phyloP scores from a whole-genome alignment of 1,140 invertebrate genomes.

The Papilio glaucus region DNA sequence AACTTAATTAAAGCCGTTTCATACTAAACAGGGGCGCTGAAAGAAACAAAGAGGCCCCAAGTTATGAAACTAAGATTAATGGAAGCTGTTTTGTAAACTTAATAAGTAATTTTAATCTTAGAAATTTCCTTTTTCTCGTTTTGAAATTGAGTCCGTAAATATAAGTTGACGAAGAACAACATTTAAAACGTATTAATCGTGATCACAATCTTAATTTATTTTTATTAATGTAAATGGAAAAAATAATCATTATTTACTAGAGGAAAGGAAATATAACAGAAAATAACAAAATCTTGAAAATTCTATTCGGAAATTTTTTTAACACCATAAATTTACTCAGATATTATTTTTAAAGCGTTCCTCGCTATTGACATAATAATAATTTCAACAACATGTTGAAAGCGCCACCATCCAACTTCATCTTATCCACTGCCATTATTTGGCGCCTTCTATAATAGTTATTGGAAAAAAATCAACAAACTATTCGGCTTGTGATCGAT shows the following conservation, averaged over 20 bases:
- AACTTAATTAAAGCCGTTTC: constrained; percentile 75
- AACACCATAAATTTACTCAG: too few species aligned
- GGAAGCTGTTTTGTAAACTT: constrained; percentile 66
- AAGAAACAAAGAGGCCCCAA: constrained; percentile 64
- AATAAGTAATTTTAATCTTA: constrained; percentile 50
- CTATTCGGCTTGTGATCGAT: too few species aligned
- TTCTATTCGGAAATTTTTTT: not conserved
- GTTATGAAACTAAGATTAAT: constrained; percentile 77
- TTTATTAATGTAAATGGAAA: not conserved
- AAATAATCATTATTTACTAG: not conserved
- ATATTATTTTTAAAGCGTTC: too few species aligned
- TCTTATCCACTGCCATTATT: too few species aligned
- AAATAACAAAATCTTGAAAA: not conserved
- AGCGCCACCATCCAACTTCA: too few species aligned
- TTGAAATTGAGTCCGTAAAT: constrained; percentile 27
- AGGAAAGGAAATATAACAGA: not conserved
- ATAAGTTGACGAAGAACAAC: not conserved
- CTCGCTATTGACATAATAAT: too few species aligned
- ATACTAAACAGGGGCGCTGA: constrained; percentile 51
- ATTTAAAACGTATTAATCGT: constrained; percentile 12
- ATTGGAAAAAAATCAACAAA: too few species aligned
- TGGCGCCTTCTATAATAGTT: too few species aligned
- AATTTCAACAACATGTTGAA: too few species aligned
- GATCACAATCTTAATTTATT: not conserved
- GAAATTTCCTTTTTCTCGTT: constrained; percentile 37